Evolutionary conservation across 2,888 invertebrate genomes (phyloP).

Genomic region (Eucera pruinosa): DNA sequence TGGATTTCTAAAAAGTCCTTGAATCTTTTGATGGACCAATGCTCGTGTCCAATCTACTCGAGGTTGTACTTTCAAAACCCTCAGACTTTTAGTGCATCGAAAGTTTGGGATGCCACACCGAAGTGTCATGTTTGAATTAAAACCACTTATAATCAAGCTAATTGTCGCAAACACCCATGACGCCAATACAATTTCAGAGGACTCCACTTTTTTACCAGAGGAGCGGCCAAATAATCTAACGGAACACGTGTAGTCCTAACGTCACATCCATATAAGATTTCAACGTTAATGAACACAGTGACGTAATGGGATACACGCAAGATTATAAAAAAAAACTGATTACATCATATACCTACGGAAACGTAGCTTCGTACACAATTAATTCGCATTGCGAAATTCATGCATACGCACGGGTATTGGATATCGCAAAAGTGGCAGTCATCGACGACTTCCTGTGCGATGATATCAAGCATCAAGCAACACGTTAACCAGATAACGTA

Average conservation of each 20-base stretch:
- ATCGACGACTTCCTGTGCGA: constrained; percentile 43
- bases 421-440: constrained; percentile 45
- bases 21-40: too few relatives aligned
- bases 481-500: not conserved
- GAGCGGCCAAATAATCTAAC: not conserved
- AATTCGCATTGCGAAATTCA: not conserved
- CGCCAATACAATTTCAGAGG: constrained; percentile 12
- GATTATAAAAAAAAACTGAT: too few relatives aligned
- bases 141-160: too few relatives aligned
- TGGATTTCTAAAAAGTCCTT: too few relatives aligned
- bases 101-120: too few relatives aligned
- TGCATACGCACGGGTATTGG: constrained; percentile 42
- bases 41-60: too few relatives aligned
- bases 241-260: too few relatives aligned
- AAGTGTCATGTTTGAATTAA: too few relatives aligned
- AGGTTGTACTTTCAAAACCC: too few relatives aligned
- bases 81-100: too few relatives aligned
- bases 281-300: constrained; percentile 19
- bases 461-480: not conserved
- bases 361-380: not conserved
- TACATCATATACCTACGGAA: not conserved
- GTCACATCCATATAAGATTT: too few relatives aligned
- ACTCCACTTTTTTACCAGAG: not conserved
- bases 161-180: not conserved
- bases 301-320: not conserved